Evolutionary conservation across 2,113 vertebrate species (phyloP).

Genomic region (Mola mola): DNA sequence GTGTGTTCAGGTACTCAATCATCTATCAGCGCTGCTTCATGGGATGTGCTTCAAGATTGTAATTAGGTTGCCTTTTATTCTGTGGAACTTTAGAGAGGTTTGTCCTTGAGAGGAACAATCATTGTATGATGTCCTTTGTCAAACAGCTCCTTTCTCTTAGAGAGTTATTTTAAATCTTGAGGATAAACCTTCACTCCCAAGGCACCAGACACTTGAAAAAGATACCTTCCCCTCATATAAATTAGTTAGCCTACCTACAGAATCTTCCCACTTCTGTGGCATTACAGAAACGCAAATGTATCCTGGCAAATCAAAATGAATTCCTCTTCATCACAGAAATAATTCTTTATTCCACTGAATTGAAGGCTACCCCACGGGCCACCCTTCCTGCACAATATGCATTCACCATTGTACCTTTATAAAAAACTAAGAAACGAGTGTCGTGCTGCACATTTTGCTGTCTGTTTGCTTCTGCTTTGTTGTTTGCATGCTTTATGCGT

Average conservation of each 20-base stretch:
- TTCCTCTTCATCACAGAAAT: constrained; percentile 38
- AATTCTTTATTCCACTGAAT: constrained; percentile 49
- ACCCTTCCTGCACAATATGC: constrained; percentile 20
- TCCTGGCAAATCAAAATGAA: constrained; percentile 44
- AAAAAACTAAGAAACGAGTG: constrained; percentile 39
- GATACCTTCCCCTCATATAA: constrained; percentile 54
- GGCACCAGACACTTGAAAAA: constrained; percentile 34
- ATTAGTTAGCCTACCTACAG: constrained; percentile 32
- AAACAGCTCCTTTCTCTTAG: constrained; percentile 51
- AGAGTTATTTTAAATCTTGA: constrained; percentile 66
- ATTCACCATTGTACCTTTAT: constrained; percentile 22
- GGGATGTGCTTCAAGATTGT: constrained; percentile 58
- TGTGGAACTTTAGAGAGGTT: constrained; percentile 47
- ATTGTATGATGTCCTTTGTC: constrained; percentile 57
- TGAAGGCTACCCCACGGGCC: constrained; percentile 40
- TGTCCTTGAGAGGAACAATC: constrained; percentile 67
- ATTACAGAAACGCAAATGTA: constrained; percentile 62
- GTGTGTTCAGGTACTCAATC: constrained; percentile 63
- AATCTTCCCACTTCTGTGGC: constrained; percentile 29
- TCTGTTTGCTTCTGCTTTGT: constrained; percentile 17
- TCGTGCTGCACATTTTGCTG: constrained; percentile 11
- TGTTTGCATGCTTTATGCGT: too few species aligned
- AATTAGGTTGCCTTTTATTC: constrained; percentile 61
- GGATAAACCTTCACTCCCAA: constrained; percentile 55
- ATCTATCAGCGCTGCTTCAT: constrained; percentile 37